Evolutionary conservation across 2,888 invertebrate species (phyloP).

Genomic region (Lathronympha strigana): DNA sequence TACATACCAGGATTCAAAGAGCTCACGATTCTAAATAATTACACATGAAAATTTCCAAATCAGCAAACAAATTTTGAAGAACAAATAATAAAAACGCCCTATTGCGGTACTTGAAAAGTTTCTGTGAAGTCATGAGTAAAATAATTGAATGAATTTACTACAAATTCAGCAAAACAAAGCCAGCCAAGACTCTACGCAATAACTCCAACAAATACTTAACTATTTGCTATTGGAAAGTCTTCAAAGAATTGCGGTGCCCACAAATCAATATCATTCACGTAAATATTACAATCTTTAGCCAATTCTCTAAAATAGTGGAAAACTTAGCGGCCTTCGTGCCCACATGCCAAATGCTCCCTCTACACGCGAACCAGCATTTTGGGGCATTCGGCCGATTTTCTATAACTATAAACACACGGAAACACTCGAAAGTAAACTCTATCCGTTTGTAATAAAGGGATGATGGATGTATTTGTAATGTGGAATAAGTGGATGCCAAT

Average conservation of each 20-base stretch:
- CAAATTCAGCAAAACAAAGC: neutral
- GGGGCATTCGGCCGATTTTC: slow-evolving; percentile 19
- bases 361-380: slow-evolving; percentile 35
- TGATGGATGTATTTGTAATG: neutral
- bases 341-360: slow-evolving; percentile 29
- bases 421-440: slow-evolving; percentile 9
- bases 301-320: slow-evolving; percentile 34
- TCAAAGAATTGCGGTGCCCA: neutral
- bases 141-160: neutral
- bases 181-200: neutral
- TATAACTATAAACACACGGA: slow-evolving; percentile 2
- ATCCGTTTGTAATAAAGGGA: neutral
- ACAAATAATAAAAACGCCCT: too few relatives aligned
- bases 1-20: too few relatives aligned
- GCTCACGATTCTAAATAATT: too few relatives aligned
- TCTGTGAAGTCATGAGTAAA: too few relatives aligned
- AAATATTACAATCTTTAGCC: slow-evolving; percentile 26
- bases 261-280: slow-evolving; percentile 23
- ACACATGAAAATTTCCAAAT: too few relatives aligned
- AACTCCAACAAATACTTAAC: slow-evolving; percentile 2
- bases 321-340: slow-evolving; percentile 33
- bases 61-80: too few relatives aligned
- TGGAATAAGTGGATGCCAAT: slow-evolving; percentile 18
- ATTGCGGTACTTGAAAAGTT: too few relatives aligned
- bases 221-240: neutral